Conservation (phyloP, 1,140 invertebrate species). For the Caenorhabditis remanei region DNA sequence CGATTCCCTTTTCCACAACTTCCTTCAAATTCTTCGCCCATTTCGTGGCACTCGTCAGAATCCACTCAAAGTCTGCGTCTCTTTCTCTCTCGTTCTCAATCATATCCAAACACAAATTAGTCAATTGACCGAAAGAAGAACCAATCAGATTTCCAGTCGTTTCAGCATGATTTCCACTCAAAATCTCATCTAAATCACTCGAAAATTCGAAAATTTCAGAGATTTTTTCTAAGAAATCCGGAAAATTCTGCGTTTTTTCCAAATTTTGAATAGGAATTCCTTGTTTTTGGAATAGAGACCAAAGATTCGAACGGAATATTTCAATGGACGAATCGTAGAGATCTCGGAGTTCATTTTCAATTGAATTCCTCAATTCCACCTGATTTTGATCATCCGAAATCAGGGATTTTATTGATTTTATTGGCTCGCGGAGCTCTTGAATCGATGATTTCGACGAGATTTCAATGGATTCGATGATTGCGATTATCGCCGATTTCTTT, state of each 20-base stretch:
- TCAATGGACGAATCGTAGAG: not conserved
- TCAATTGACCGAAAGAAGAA: not conserved
- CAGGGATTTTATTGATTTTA: not conserved
- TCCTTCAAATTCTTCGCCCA: not conserved
- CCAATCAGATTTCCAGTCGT: not conserved
- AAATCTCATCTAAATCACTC: not conserved
- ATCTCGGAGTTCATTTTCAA: not conserved
- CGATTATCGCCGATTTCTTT: not conserved
- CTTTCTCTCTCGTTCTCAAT: not conserved
- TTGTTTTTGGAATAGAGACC: slow-evolving; percentile 21
- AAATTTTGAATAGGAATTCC: slow-evolving; percentile 8
- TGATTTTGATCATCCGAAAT: not conserved
- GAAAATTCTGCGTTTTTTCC: not conserved
- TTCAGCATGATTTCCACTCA: not conserved
- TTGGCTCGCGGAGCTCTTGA: not conserved
- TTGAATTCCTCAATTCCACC: not conserved
- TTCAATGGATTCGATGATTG: not conserved
- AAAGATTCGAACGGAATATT: slow-evolving; percentile 6
- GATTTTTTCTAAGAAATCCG: not conserved
- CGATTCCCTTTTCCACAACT: not conserved
- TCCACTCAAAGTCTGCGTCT: slow-evolving; percentile 33
- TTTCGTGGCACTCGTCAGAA: not conserved
- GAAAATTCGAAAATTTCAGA: not conserved
- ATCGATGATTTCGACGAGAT: not conserved
- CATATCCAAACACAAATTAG: slow-evolving; percentile 5